These are phyloP conservation scores for Pyrgus malvae DNA, from an alignment of 2,888 invertebrate genomes.

Conservation along the genomic window DNA sequence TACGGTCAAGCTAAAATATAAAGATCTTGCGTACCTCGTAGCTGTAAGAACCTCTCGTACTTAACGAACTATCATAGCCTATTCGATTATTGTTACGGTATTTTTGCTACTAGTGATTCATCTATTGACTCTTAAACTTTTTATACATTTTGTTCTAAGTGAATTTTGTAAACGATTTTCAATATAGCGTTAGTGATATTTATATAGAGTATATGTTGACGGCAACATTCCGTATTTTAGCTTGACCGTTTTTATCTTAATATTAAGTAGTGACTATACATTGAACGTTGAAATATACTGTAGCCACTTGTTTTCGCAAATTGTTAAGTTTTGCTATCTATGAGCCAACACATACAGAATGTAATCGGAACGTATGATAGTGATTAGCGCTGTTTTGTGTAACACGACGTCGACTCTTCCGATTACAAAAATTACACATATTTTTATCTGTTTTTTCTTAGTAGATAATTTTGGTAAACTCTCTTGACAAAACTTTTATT, in stretches of 20 bases:
- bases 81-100: neutral
- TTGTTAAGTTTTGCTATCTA: constrained; percentile 41
- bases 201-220: neutral
- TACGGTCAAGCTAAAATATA: constrained; percentile 40
- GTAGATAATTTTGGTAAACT: no score
- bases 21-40: neutral
- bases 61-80: constrained; percentile 8
- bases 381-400: no score
- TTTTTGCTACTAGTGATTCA: constrained; percentile 11
- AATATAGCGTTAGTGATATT: constrained; percentile 8
- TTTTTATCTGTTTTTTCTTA: no score
- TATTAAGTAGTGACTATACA: constrained; percentile 34
- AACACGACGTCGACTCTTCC: no score
- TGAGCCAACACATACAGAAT: no score
- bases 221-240: constrained; percentile 28
- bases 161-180: constrained; percentile 8
- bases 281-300: constrained; percentile 30
- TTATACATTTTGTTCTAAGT: constrained; percentile 8
- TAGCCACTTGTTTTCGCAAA: constrained; percentile 38
- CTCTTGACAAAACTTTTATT: no score
- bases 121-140: constrained; percentile 9
- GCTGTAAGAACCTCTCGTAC: constrained; percentile 3
- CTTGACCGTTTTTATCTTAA: constrained; percentile 38
- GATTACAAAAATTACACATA: no score
- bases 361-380: no score